These are phyloP conservation scores for Luidia sarsii DNA, from an alignment of 53 echinoderm and acorn worm species.

Conservation along the genomic window DNA sequence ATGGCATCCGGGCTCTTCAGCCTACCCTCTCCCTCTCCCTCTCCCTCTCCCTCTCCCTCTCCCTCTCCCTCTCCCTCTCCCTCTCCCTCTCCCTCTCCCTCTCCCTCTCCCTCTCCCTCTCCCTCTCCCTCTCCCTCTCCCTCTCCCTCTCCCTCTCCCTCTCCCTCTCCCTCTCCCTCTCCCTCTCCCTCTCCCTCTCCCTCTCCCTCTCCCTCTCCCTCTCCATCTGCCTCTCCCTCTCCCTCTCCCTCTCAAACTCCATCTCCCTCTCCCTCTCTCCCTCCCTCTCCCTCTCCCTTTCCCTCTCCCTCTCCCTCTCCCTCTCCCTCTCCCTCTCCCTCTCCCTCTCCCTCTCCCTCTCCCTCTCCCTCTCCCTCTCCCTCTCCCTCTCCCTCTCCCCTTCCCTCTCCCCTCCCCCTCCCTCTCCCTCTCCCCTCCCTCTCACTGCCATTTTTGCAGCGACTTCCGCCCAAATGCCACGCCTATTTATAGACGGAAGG, in stretches of 20 bases:
- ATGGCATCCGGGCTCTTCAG: too few species aligned
- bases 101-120: conserved; percentile 48
- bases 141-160: conserved; percentile 48
- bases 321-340: conserved; percentile 48
- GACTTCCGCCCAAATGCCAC: too few species aligned
- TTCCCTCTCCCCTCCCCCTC: conserved; percentile 6
- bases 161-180: conserved; percentile 48
- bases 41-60: conserved; percentile 46
- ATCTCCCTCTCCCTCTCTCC: conserved; percentile 47
- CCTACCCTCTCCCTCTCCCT: too few species aligned
- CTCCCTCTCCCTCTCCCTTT: conserved; percentile 40
- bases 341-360: conserved; percentile 43
- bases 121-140: conserved; percentile 47
- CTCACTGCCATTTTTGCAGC: conserved; percentile 9
- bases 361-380: conserved; percentile 23
- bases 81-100: conserved; percentile 48
- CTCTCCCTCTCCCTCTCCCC: conserved; percentile 29
- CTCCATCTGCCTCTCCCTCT: too few species aligned
- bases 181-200: conserved; percentile 47
- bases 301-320: conserved; percentile 47
- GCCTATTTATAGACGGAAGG: too few species aligned
- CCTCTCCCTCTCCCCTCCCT: conserved; percentile 2
- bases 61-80: conserved; percentile 47
- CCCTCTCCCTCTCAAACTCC: too few species aligned
- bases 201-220: conserved; percentile 49